Conservation (phyloP, 2,888 invertebrate genomes). For the Bruchidius siliquastri region DNA sequence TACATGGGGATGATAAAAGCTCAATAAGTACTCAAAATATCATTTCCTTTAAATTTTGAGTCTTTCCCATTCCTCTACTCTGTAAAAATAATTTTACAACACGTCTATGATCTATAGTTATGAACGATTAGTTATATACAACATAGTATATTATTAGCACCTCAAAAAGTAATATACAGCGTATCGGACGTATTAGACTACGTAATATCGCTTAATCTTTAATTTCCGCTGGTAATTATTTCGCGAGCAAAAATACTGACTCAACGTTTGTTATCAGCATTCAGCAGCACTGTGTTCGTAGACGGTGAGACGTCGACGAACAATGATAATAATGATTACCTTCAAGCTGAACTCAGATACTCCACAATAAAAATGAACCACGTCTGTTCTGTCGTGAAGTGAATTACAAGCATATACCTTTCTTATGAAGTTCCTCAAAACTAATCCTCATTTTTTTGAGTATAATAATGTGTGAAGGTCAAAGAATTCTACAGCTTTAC, state of each 20-base stretch:
- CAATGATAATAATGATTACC: background rate
- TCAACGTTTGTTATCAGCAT: background rate
- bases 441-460: too few species aligned
- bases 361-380: too few species aligned
- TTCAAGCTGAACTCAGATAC: background rate
- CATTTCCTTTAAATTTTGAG: too few species aligned
- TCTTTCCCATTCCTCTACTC: too few species aligned
- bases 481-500: too few species aligned
- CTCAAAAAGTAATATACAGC: background rate
- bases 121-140: background rate
- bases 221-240: constrained; percentile 11
- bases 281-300: background rate
- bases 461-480: too few species aligned
- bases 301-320: background rate
- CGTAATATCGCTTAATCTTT: constrained; percentile 14
- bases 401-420: too few species aligned
- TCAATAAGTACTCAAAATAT: too few species aligned
- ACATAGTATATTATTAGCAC: background rate
- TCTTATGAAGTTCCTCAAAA: too few species aligned
- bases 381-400: too few species aligned
- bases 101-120: background rate
- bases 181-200: background rate
- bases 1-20: too few species aligned
- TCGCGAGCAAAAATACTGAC: constrained; percentile 5
- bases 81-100: background rate